phyloP scores from a whole-genome alignment of 2,797 vertebrate species.

The Lycodopsis pacificus region DNA sequence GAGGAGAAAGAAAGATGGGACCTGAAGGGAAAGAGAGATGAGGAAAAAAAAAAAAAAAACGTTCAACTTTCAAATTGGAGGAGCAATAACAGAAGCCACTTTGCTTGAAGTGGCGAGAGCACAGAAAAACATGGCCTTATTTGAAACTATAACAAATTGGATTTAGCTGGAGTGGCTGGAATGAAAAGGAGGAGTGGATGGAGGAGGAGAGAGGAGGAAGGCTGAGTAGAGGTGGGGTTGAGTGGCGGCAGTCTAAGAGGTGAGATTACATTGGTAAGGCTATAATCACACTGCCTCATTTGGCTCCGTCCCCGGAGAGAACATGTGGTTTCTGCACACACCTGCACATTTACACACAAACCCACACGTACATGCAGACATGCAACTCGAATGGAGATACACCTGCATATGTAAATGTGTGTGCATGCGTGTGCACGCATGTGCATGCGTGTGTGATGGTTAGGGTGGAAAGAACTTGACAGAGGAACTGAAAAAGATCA shows the following conservation, averaged over 20 bases:
- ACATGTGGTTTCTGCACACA: conserved; percentile 42
- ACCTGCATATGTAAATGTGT: not conserved
- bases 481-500: not conserved
- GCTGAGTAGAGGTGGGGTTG: conserved; percentile 27
- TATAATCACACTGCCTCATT: conserved; percentile 74
- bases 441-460: not conserved
- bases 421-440: not conserved
- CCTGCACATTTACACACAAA: conserved; percentile 54
- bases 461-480: not conserved
- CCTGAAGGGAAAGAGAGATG: not conserved
- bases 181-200: conserved; percentile 57
- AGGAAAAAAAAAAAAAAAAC: not conserved
- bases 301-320: conserved; percentile 53
- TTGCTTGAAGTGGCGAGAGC: conserved; percentile 67
- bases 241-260: conserved; percentile 61
- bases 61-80: conserved; percentile 56
- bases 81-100: conserved; percentile 68
- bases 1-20: conserved; percentile 44
- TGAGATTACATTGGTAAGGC: conserved; percentile 72
- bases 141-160: conserved; percentile 79
- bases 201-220: conserved; percentile 25
- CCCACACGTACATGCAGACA: conserved; percentile 15
- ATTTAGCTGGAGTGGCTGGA: conserved; percentile 70
- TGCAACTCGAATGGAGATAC: not conserved
- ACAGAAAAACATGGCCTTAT: conserved; percentile 68